These are phyloP conservation scores for Nerophis ophidion DNA, from an alignment of 2,113 vertebrate genomes.

Conservation along the genomic window DNA sequence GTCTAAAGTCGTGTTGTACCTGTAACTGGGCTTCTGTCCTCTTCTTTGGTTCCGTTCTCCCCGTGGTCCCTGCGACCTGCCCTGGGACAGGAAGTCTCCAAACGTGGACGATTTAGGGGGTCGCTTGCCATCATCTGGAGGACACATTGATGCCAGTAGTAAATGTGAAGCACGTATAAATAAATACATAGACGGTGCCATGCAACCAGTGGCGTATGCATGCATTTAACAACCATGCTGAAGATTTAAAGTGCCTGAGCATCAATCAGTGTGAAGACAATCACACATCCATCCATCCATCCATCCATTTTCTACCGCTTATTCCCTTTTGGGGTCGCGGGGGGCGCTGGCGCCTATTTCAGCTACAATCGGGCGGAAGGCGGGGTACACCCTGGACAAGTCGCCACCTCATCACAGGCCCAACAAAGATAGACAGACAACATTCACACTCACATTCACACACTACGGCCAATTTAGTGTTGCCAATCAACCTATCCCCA, in stretches of 20 bases:
- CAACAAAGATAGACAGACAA: no score
- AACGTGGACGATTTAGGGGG: slow-evolving; percentile 76
- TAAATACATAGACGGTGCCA: neutral
- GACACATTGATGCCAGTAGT: neutral
- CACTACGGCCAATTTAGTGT: no score
- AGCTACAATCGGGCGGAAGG: no score
- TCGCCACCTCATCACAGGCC: no score
- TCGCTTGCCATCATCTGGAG: slow-evolving; percentile 65
- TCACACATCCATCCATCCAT: no score
- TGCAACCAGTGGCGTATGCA: neutral
- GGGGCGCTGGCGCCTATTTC: no score
- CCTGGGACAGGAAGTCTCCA: slow-evolving; percentile 78
- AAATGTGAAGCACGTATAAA: neutral
- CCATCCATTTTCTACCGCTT: no score
- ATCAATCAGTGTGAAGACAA: no score
- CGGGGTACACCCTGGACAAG: no score
- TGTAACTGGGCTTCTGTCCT: slow-evolving; percentile 74
- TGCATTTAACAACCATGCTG: neutral
- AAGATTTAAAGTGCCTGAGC: neutral
- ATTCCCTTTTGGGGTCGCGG: no score
- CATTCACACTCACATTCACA: no score
- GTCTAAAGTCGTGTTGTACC: slow-evolving; percentile 53
- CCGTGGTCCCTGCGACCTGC: slow-evolving; percentile 52
- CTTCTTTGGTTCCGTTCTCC: slow-evolving; percentile 48
- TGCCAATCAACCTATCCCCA: no score